Evolutionary conservation across 2,113 vertebrate genomes (phyloP), one percentile per base, ranked within the genome.

Genomic region (Oceanodroma tethys): DNA sequence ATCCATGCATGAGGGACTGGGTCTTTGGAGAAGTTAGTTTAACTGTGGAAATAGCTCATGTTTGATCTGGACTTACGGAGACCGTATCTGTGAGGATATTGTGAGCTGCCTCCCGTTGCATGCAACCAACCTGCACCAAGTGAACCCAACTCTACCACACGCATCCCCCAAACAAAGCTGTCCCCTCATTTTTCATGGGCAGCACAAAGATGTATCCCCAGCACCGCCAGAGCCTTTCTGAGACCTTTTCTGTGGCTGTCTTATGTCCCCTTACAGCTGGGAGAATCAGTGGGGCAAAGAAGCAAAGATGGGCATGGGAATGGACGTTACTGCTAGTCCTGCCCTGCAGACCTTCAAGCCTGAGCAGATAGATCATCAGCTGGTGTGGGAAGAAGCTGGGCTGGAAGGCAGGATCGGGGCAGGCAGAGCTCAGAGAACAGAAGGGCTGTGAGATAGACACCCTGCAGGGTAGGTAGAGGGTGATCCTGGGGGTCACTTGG

Each of bases 11-110:
- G 25, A 45, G 47, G 48, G n/a, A 38, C 6, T 7, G 26, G 23
- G 32, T 48, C n/a, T 45, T n/a, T 59, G 86, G 32, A 48, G 23
- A 78, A 21, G 20, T 38, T 7, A 9, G 11, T 47, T 74, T 47
- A 60, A 75, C 25, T 2, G 1, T 52, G 38, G 56, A 80, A 65
- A 53, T 3, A 78, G 23, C 2, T 0, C 0, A 0, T 81, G 29
- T 63, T 74, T 59, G 45, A 38, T 53, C 38, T 59, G 63, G 50
- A 9, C 20, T 81, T 65, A 55, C 0, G 4, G 47, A 66, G 19
- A 30, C n/a, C 29, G 9, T 25, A 18, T n/a, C 19, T 18, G 38
- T 59, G 30, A 65, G 20, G 52, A 7, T 71, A 16, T 48, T 2
- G 3, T 14, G 27, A 86, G 58, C 52, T 78, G 34, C 38, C 10